phyloP scores from a whole-genome alignment of 1,140 invertebrate genomes.

The Drosophila funebris region DNA sequence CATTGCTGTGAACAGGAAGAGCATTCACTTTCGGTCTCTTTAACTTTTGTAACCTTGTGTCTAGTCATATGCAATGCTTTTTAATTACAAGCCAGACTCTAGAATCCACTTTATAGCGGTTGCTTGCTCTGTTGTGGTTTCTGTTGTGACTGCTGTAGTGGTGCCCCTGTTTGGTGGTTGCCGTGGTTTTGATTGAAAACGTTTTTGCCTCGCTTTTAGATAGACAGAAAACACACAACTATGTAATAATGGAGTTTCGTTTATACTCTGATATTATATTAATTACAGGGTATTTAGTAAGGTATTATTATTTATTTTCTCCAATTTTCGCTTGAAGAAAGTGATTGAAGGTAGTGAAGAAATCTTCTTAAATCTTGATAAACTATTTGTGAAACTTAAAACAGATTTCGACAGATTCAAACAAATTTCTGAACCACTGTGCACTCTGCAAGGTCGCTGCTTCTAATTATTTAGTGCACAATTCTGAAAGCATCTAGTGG shows the following conservation, averaged over 20 bases:
- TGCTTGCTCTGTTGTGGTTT: conserved; percentile 24
- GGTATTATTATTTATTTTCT: too few relatives aligned
- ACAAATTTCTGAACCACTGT: not conserved
- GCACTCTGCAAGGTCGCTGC: conserved; percentile 18
- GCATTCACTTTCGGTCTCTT: not conserved
- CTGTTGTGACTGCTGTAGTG: conserved; percentile 21
- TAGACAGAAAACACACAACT: not conserved
- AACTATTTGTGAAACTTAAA: not conserved
- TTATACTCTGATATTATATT: too few relatives aligned
- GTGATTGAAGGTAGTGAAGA: too few relatives aligned
- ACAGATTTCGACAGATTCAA: not conserved
- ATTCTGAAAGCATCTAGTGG: conserved; percentile 45
- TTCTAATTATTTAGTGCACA: conserved; percentile 57
- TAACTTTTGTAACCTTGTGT: conserved; percentile 1
- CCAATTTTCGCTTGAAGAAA: too few relatives aligned
- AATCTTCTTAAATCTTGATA: not conserved
- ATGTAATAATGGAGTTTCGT: not conserved
- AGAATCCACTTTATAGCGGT: conserved; percentile 2
- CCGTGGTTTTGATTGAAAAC: conserved; percentile 15
- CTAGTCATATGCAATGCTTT: conserved; percentile 32
- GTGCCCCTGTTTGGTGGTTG: not conserved
- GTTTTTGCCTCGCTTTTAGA: not conserved
- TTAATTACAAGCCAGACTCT: conserved; percentile 32
- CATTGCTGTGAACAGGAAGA: not conserved
- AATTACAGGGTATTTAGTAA: too few relatives aligned